Base-by-base conservation (phyloP, 2,888 invertebrate genomes). In the Xiphydria camelus region DNA sequence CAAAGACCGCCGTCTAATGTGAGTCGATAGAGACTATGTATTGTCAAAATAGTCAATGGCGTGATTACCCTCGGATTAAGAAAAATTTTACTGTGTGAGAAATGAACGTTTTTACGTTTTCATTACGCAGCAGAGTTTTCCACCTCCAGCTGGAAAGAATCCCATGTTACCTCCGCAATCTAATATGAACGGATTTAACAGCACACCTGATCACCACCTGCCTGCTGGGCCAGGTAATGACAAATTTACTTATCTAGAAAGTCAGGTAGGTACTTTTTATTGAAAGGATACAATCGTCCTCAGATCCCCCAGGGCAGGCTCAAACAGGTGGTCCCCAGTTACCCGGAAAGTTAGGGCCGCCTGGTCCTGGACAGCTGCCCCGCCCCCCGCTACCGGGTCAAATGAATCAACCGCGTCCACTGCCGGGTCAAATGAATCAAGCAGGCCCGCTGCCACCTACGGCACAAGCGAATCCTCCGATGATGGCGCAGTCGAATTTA, bases 181-280 rank as follows among this genome's bases (percentile, higher is more conserved):
- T 4, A 57, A 61, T 44, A 39, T 65, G n/a, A 70, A 68, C 53
- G 70, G 68, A 38, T 61, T 63, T 31, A 64, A 57, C 21, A 59
- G 53, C 46, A 45, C 58, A 19, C 35, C 57, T 18, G 66, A 66
- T 52, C 51, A 55, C n/a, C n/a, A n/a, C 31, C 47, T 50, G 7
- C 44, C 60, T 35, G 49, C 53, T 35, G 59, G 55, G 45, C 44
- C 21, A 45, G 46, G 55, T 58, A 32, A 38, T 43, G 7, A 26
- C 10, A 14, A 26, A 14, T 3, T 23, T n/a, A 26, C 21, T 45
- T 31, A 2, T 20, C 26, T 18, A 54, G 54, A 9, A 50, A 40
- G 49, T 37, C 45, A 48, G 10, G 49, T 45, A n/a, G 57, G 53
- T 41, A 52, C 58, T 18, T 34, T 14, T 31, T 21, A 37, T 9